These are phyloP conservation scores for Corythoichthys intestinalis DNA, from an alignment of 2,113 vertebrate species.

Conservation along the genomic window DNA sequence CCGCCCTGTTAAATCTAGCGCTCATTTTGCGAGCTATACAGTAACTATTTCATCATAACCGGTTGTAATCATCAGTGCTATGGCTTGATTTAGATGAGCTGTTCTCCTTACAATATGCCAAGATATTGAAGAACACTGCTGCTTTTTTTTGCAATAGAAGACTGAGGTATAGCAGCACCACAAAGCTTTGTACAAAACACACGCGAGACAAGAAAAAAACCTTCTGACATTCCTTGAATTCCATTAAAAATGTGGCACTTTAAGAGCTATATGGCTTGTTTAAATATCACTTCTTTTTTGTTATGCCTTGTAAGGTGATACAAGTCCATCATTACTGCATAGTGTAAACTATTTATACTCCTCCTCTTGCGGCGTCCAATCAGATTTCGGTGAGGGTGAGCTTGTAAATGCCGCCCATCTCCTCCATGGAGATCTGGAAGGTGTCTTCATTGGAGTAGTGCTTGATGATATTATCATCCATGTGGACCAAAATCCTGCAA, in stretches of 20 bases:
- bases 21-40: slow-evolving; percentile 27
- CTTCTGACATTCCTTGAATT: background rate
- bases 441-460: slow-evolving; percentile 99
- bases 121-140: slow-evolving; percentile 34
- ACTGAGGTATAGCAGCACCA: slow-evolving; percentile 62
- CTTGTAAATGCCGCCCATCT: slow-evolving; percentile 83
- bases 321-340: slow-evolving; percentile 33
- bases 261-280: slow-evolving; percentile 47
- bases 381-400: slow-evolving; percentile 97
- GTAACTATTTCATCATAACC: slow-evolving; percentile 38
- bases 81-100: slow-evolving; percentile 41
- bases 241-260: slow-evolving; percentile 15
- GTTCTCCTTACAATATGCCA: slow-evolving; percentile 24
- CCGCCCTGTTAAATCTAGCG: background rate
- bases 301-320: slow-evolving; percentile 12
- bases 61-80: slow-evolving; percentile 64
- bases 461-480: slow-evolving; percentile 98
- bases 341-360: slow-evolving; percentile 64
- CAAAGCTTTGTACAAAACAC: slow-evolving; percentile 24
- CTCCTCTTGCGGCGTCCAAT: slow-evolving; percentile 31
- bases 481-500: slow-evolving; percentile 92
- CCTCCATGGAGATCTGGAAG: slow-evolving; percentile 95
- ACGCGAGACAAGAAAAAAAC: background rate
- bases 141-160: slow-evolving; percentile 44
- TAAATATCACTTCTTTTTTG: slow-evolving; percentile 19